phyloP scores from a whole-genome alignment of 1,140 invertebrate species.

The Whitmania pigra region DNA sequence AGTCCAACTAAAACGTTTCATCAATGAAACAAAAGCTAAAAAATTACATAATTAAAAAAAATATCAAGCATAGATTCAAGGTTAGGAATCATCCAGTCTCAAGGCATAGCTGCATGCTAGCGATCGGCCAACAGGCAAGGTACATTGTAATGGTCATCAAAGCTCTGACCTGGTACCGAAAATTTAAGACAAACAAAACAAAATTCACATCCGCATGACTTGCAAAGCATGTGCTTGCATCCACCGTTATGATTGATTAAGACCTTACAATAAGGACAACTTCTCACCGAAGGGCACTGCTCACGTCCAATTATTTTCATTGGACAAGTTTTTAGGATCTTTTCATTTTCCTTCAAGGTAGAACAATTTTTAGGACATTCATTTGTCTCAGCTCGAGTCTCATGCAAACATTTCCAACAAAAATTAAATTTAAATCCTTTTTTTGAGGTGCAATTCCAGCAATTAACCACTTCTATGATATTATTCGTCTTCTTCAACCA shows the following conservation, averaged over 20 bases:
- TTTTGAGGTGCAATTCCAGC: neutral
- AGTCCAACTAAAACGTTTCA: too few species aligned
- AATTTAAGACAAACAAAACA: slow-evolving; percentile 14
- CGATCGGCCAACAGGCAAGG: too few species aligned
- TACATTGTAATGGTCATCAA: too few species aligned
- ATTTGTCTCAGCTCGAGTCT: neutral
- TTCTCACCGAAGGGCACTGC: neutral
- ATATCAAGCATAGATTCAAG: too few species aligned
- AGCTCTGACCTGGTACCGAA: too few species aligned
- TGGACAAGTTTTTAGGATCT: neutral
- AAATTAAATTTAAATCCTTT: neutral
- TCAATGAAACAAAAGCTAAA: too few species aligned
- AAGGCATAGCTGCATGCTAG: too few species aligned
- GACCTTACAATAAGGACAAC: neutral
- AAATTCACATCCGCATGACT: slow-evolving; percentile 3
- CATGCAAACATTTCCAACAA: neutral
- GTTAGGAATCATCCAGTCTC: too few species aligned
- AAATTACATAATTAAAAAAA: too few species aligned
- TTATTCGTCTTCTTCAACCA: too few species aligned
- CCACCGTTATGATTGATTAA: slow-evolving; percentile 4
- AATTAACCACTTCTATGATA: neutral
- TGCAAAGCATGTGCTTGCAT: slow-evolving; percentile 16
- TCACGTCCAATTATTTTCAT: neutral
- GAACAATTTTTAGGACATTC: neutral
- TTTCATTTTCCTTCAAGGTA: neutral